These are phyloP conservation scores for Serrognathus titanus DNA, from an alignment of 2,888 invertebrate species.

Conservation along the genomic window DNA sequence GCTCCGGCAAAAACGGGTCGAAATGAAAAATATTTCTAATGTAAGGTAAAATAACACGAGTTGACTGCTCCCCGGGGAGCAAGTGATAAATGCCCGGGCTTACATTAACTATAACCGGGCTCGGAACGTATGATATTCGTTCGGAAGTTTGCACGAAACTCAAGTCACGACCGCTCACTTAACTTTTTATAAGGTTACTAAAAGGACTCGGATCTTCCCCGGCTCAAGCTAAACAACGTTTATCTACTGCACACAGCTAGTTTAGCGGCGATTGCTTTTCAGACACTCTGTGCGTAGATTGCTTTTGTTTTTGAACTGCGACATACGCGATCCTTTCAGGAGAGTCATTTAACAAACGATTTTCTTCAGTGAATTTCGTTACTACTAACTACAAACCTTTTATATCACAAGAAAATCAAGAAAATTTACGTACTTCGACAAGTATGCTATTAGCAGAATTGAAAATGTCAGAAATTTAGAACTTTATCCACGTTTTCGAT, in stretches of 20 bases:
- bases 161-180: slow-evolving; percentile 25
- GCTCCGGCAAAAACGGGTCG: too few relatives aligned
- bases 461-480: too few relatives aligned
- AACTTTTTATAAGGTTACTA: slow-evolving; percentile 26
- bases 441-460: too few relatives aligned
- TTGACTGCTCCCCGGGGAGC: not conserved
- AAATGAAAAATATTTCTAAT: not conserved
- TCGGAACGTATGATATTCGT: not conserved
- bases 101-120: not conserved
- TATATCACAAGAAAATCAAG: too few relatives aligned
- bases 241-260: slow-evolving; percentile 24
- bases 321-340: slow-evolving; percentile 4
- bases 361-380: too few relatives aligned
- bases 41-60: not conserved
- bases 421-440: too few relatives aligned
- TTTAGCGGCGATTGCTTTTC: slow-evolving; percentile 17
- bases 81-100: not conserved
- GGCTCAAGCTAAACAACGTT: slow-evolving; percentile 24
- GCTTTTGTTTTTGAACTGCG: slow-evolving; percentile 2
- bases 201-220: slow-evolving; percentile 20
- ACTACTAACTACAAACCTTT: too few relatives aligned
- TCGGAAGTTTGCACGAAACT: slow-evolving; percentile 11
- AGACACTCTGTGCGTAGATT: not conserved
- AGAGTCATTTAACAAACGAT: not conserved
- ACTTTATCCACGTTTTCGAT: too few relatives aligned